phyloP scores from a whole-genome alignment of 35 echinoderm and acorn worm species.

The Apostichopus parvimensis region DNA sequence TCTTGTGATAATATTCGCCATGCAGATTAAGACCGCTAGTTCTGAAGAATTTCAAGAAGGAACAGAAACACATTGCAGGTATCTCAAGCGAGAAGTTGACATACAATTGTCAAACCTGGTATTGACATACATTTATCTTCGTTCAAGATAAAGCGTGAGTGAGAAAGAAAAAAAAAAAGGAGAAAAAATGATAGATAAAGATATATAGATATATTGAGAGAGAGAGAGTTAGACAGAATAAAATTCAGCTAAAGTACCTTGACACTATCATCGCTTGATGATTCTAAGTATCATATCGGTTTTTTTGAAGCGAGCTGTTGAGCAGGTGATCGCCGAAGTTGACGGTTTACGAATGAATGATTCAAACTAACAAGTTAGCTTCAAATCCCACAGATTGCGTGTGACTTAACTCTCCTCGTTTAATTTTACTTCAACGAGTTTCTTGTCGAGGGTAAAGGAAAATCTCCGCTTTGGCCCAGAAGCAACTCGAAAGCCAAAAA shows the following conservation, averaged over 20 bases:
- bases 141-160: background rate
- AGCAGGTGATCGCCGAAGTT: constrained; percentile 34
- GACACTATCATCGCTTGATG: constrained; percentile 26
- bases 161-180: background rate
- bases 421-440: constrained; percentile 15
- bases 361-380: constrained; percentile 45
- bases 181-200: background rate
- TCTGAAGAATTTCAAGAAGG: background rate
- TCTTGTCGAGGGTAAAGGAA: background rate
- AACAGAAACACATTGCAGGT: constrained; percentile 9
- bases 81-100: constrained; percentile 8
- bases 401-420: constrained; percentile 34
- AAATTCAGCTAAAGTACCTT: constrained; percentile 23
- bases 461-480: constrained; percentile 46
- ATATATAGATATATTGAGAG: background rate
- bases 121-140: constrained; percentile 39
- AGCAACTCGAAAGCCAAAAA: background rate
- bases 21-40: constrained; percentile 32
- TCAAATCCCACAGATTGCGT: constrained; percentile 36
- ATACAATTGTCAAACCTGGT: constrained; percentile 9
- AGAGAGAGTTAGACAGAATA: background rate
- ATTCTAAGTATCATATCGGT: constrained; percentile 26
- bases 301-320: background rate
- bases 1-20: constrained; percentile 31
- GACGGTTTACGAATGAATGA: constrained; percentile 25